Evolutionary conservation across 2,113 vertebrate genomes (phyloP).

Genomic region (Thamnaconus septentrionalis): DNA sequence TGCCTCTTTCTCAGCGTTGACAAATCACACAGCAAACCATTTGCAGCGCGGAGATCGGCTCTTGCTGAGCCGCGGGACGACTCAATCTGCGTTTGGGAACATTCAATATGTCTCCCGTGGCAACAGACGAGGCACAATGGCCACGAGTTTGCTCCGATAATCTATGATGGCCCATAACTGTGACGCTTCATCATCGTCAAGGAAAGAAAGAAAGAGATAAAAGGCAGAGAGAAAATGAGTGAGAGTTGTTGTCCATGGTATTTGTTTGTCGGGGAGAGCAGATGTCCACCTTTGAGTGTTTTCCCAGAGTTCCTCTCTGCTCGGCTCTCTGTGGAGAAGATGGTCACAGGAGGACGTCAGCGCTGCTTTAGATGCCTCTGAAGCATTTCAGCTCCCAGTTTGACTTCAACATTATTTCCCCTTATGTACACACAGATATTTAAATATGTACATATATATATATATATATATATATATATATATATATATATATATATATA

Average conservation of each 20-base stretch:
- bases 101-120: slow-evolving; percentile 20
- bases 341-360: slow-evolving; percentile 10
- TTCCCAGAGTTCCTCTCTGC: slow-evolving; percentile 33
- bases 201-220: neutral
- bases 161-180: slow-evolving; percentile 30
- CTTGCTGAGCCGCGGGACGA: neutral
- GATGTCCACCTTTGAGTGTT: slow-evolving; percentile 42
- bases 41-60: slow-evolving; percentile 10
- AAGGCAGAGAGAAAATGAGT: neutral
- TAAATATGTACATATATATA: neutral
- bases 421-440: neutral
- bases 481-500: too few relatives aligned
- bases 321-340: slow-evolving; percentile 1
- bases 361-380: neutral
- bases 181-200: slow-evolving; percentile 36
- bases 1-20: slow-evolving; percentile 4
- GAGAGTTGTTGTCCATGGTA: slow-evolving; percentile 52
- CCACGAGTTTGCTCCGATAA: slow-evolving; percentile 27
- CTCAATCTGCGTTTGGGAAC: slow-evolving; percentile 32
- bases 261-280: slow-evolving; percentile 63
- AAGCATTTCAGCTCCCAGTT: slow-evolving; percentile 25
- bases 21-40: slow-evolving; percentile 11
- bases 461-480: too few relatives aligned
- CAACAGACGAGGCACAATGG: slow-evolving; percentile 26
- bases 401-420: slow-evolving; percentile 14